Evolutionary conservation across 2,797 vertebrate species (phyloP), one percentile per base, ranked within the genome.

Genomic region (Pyrocephalus nanus): DNA sequence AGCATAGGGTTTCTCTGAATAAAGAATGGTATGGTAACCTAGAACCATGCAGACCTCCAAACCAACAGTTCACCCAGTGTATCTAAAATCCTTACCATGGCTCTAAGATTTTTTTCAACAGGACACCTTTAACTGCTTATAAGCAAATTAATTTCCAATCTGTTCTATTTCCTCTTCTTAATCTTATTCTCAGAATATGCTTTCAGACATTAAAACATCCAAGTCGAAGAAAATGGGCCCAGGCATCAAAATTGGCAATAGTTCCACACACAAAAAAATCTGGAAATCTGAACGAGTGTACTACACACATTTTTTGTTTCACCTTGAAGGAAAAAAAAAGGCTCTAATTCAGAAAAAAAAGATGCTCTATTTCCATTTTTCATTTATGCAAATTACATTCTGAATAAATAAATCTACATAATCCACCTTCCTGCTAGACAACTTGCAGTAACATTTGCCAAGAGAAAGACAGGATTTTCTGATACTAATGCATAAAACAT

Each of bases 391-490:
- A 98, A 97, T 97, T 94, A 81, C 80, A 83, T 65, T 77, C 86
- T 87, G 90, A 96, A 96, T 97, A 97, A 98, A 95, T 96, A 93
- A 88, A 96, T 97, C 93, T 97, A 97, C 96, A 96, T 96, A 97
- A 97, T 97, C 91, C 94, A 88, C 53, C 51, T 96, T 75, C 45
- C 94, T 96, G 72, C 96, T 95, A 97, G 97, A 97, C 96, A 97
- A 96, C 92, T 92, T 94, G 77, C 71, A 65, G 94, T 82, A 96
- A 95, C 86, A 95, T 91, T 97, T 97, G 96, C 92, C 93, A 96
- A 96, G 94, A 95, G 91, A 92, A 97, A 95, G 93, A 95, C 95
- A 92, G 64, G 93, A 53, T 96, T 96, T 97, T 94, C 23, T 84
- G 79, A 97, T 96, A 86, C 86, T 97, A 97, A 97, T 97, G 93